Evolutionary conservation across 1,140 invertebrate species (phyloP).

Genomic region (Paramacrobiotus metropolitanus): DNA sequence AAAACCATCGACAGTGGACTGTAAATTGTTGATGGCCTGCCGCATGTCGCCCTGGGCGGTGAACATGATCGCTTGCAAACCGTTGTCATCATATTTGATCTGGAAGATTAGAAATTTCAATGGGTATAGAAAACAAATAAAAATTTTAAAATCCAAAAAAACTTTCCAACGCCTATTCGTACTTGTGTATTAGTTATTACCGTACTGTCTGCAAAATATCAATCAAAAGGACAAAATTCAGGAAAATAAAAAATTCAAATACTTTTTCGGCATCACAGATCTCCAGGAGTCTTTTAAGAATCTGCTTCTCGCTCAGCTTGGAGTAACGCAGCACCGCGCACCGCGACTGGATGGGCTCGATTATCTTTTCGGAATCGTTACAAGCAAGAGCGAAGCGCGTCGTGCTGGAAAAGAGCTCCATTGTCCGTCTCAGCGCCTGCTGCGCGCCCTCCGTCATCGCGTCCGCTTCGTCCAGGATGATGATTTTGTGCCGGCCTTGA

Average conservation of each 20-base stretch:
- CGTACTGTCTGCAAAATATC: too few relatives aligned
- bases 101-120: slow-evolving; percentile 25
- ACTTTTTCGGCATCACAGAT: slow-evolving; percentile 50
- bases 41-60: slow-evolving; percentile 97
- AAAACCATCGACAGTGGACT: slow-evolving; percentile 88
- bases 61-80: slow-evolving; percentile 84
- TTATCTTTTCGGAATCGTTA: slow-evolving; percentile 96
- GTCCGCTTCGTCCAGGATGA: slow-evolving; percentile 96
- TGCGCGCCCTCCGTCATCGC: slow-evolving; percentile 96
- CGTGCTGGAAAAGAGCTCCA: slow-evolving; percentile 94
- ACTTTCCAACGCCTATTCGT: too few relatives aligned
- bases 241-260: slow-evolving; percentile 14
- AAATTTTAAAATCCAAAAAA: too few relatives aligned
- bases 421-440: slow-evolving; percentile 82
- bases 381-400: slow-evolving; percentile 94
- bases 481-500: slow-evolving; percentile 75
- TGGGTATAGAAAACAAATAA: too few relatives aligned
- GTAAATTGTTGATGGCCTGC: slow-evolving; percentile 85
- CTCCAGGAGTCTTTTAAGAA: slow-evolving; percentile 51
- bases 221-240: too few relatives aligned
- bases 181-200: too few relatives aligned
- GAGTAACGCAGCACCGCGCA: slow-evolving; percentile 91
- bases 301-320: slow-evolving; percentile 56
- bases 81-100: slow-evolving; percentile 69
- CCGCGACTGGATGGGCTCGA: slow-evolving; percentile 93